phyloP scores from a whole-genome alignment of 2,797 vertebrate species.

The Delichon dasypus region DNA sequence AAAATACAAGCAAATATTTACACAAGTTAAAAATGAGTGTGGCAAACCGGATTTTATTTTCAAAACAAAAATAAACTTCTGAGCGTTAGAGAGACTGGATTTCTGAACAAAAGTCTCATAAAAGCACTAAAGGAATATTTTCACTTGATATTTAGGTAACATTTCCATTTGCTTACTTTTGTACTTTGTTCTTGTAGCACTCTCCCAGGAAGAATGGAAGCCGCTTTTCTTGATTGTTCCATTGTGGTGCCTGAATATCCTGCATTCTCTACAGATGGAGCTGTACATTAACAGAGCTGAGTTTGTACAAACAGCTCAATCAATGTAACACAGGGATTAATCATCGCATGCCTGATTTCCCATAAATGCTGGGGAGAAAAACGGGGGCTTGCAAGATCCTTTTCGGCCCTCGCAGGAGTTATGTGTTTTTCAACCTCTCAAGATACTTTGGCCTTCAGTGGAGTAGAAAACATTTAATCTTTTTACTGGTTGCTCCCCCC shows the following conservation, averaged over 20 bases:
- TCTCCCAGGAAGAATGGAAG: constrained; percentile 6
- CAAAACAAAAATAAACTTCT: neutral
- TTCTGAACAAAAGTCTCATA: neutral
- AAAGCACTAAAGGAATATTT: neutral
- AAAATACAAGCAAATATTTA: constrained; percentile 64
- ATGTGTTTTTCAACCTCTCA: neutral
- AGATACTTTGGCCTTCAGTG: neutral
- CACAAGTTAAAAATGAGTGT: constrained; percentile 31
- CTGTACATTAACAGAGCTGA: constrained; percentile 40
- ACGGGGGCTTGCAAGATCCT: neutral
- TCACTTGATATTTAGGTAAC: constrained; percentile 17
- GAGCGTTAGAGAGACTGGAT: neutral
- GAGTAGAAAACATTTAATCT: neutral
- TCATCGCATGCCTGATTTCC: constrained; percentile 32
- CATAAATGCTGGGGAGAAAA: constrained; percentile 7
- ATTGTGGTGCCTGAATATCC: constrained; percentile 28
- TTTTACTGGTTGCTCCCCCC: neutral
- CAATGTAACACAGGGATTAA: constrained; percentile 37
- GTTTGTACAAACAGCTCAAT: constrained; percentile 56
- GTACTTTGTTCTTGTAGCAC: neutral
- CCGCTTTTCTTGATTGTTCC: constrained; percentile 7
- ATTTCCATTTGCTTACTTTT: constrained; percentile 32
- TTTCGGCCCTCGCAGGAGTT: neutral
- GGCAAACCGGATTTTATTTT: constrained; percentile 18
- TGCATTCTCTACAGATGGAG: constrained; percentile 41